Evolutionary conservation across 2,113 vertebrate genomes (phyloP), one percentile per base, ranked within the genome.

Genomic region (Colossoma macropomum): DNA sequence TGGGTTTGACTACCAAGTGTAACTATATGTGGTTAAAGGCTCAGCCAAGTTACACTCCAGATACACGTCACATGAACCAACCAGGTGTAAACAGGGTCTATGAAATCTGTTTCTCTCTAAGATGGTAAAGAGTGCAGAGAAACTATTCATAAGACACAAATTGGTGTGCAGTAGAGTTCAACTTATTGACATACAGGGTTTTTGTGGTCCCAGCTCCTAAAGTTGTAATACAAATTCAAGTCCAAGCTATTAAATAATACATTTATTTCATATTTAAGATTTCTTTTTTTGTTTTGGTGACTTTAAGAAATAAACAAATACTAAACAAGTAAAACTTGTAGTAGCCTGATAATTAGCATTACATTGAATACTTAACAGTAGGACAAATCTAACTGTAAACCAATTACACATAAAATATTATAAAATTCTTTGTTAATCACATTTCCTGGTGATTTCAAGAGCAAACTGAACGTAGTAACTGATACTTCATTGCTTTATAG

Each of bases 91-190:
- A 45, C 41, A 9, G 41, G 4, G 2, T 17, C 50, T 52, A 52
- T 52, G 16, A 52, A 19, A 52, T 52, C 17, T 1, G 60, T 82
- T 45, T 69, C 72, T 70, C 74, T 15, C 21, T 48, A 69, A 68
- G 72, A 82, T 68, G 30, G 56, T 68, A 68, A 54, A 23, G 72
- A 75, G 15, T 68, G 72, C 48, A 25, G 74, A 77, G 79, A 82
- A 76, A 77, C 52, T 70, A 32, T 69, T 79, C 12, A 45, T 80
- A 86, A 83, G 85, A 86, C 85, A 83, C 85, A 77, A 68, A 75
- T 69, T 80, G 85, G 85, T 76, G 72, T 80, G 70, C 59, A 62
- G 80, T 69, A 60, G 32, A 75, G 65, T 52, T 86, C 70, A 48
- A 28, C 52, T 8, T 65, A 25, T 15, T 60, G 80, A 32, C 23